Evolutionary conservation across 2,797 vertebrate species (phyloP), one percentile per base, ranked within the genome.

Genomic region (Neostethus bicornis): DNA sequence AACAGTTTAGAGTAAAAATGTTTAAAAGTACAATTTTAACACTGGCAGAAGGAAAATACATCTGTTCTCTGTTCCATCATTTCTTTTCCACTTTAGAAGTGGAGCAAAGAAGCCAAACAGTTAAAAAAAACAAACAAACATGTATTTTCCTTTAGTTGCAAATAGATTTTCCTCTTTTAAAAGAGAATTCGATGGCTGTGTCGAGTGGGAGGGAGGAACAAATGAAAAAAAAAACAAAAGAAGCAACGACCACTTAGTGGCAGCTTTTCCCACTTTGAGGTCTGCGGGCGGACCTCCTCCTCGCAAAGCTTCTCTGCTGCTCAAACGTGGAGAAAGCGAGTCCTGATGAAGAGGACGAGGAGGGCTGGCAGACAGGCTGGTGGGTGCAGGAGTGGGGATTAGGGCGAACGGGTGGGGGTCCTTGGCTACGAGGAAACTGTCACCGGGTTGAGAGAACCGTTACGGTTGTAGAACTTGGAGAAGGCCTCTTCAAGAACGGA

Each of bases 401-500:
- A n/a, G n/a, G n/a, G n/a, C n/a, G n/a, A n/a, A n/a, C n/a, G n/a
- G n/a, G n/a, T n/a, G n/a, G 0, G 65, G 38, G 47, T 66, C 77
- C 83, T 73, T 62, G 49, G 92, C 93, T 99, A 98, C 7, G 96
- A 97, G 13, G 97, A 98, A 16, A 99, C 97, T 0, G 96, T 97
- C 79, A 99, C 96, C 0, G 95, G 94, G 17, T 96, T 95, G 64
- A 96, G 91, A 50, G 94, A 94, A 23, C 92, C 96, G 0, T 94
- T 98, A 61, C 96, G 92, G 79, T 91, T 94, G 85, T 96, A 96
- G 91, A 96, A 98, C 90, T 93, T 99, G 63, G 89, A 93, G 87
- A 99, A 96, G 24, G 97, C 95, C 86, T 99, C 97, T 92, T 99
- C 96, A 37, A 99, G 94, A 91, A 98, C 94, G 31, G 93, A 95